Evolutionary conservation across 2,888 invertebrate genomes (phyloP), one percentile per base, ranked within the genome.

Genomic region (Lasius platythorax): DNA sequence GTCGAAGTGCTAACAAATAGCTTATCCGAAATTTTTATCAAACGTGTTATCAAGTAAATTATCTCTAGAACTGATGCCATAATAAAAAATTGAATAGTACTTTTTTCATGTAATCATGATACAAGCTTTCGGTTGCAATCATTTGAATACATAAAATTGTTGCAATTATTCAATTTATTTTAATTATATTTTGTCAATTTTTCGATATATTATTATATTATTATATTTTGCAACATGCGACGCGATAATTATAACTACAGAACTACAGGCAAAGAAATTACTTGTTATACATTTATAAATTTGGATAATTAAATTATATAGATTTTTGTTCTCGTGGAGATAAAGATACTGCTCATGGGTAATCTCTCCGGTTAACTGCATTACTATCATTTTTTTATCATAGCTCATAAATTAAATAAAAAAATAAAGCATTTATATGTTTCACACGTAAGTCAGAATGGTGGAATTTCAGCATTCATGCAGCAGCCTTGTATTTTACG

Each of bases 341-440:
- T 15, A 72, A 18, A 23, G 8, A 73, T 40, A 37, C 4, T 56
- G n/a, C 4, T 53, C n/a, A 30, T 30, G 56, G 3, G 9, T 56
- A 56, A 56, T 37, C 23, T 15, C 33, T n/a, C 15, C 5, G 12
- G 15, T 63, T 43, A 46, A 43, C 2, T 30, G 30, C 43, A 74
- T 43, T 43, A 63, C n/a, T 43, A n/a, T 50, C 50, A 50, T 11
- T 28, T 53, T 30, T 30, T 46, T 33, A 8, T 6, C 23, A 37
- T 50, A 56, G 23, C 28, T 73, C 33, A 50, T 64, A 37, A 46
- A 15, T 75, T 75, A 12, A 28, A n/a, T 18, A n/a, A 43, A 43
- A 23, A 30, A 30, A 5, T 18, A 30, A 33, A 8, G 28, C 15
- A 11, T 66, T 28, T 8, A 30, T 58, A 58, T 15, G 30, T 28